Evolutionary conservation across 2,113 vertebrate genomes (phyloP).

Genomic region (Cephalophus harveyi): DNA sequence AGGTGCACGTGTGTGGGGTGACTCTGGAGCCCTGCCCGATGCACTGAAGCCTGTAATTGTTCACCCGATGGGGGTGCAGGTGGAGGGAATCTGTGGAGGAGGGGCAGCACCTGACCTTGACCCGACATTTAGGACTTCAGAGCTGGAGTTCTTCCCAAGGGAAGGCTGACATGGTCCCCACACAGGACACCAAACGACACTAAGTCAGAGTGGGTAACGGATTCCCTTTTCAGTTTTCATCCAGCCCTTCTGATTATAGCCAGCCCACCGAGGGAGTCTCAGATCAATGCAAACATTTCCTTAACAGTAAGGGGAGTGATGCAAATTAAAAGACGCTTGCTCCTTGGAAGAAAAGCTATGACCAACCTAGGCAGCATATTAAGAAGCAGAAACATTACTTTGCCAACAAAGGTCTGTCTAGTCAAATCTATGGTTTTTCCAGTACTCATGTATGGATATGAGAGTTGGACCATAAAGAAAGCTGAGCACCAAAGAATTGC

Average conservation of each 20-base stretch:
- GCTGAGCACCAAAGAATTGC: background rate
- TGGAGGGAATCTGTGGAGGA: background rate
- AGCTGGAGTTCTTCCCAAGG: background rate
- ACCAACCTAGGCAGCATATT: background rate
- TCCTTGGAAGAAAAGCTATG: background rate
- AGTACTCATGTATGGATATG: background rate
- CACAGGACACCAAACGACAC: background rate
- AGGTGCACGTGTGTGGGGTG: background rate
- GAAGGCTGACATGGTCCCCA: background rate
- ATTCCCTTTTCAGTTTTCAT: background rate
- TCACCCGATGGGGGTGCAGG: rapidly evolving
- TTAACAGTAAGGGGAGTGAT: background rate
- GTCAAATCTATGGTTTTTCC: background rate
- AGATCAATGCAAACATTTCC: background rate
- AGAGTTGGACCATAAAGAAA: background rate
- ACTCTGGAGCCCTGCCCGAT: no score
- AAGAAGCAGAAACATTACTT: background rate
- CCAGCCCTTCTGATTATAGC: background rate
- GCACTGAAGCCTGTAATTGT: background rate
- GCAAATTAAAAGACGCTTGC: background rate
- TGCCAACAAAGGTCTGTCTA: background rate
- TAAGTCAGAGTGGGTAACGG: no score
- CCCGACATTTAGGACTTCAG: background rate
- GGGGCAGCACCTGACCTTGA: background rate
- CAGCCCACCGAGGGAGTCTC: background rate